These are phyloP conservation scores for Agrotis ipsilon DNA, from an alignment of 2,888 invertebrate species.

Conservation along the genomic window DNA sequence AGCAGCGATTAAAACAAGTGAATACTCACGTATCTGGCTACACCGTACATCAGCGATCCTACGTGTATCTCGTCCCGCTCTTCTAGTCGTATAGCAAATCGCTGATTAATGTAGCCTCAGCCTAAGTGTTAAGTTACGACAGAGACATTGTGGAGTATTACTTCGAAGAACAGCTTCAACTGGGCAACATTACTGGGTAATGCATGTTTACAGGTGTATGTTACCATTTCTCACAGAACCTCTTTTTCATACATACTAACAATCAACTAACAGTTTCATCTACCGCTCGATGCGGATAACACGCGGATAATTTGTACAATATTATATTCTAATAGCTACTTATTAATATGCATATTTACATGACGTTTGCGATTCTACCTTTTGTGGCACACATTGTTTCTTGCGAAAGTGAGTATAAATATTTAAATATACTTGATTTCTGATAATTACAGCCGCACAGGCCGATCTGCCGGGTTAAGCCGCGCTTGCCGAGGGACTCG, in stretches of 20 bases:
- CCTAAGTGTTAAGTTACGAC: conserved; percentile 13
- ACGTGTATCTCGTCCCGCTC: too few species aligned
- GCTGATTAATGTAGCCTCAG: too few species aligned
- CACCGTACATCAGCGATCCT: too few species aligned
- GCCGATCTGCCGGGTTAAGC: too few species aligned
- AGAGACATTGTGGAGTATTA: conserved; percentile 1
- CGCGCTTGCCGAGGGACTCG: too few species aligned
- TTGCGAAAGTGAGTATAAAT: conserved; percentile 62
- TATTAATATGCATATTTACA: conserved; percentile 54
- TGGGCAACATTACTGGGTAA: conserved; percentile 39
- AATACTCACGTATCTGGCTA: too few species aligned
- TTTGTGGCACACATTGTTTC: conserved; percentile 44
- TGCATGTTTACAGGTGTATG: conserved; percentile 41
- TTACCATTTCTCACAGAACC: conserved; percentile 36
- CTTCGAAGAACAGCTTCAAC: conserved; percentile 40
- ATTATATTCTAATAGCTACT: conserved; percentile 7
- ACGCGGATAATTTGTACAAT: conserved; percentile 21
- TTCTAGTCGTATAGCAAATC: too few species aligned
- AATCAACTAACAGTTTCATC: conserved; percentile 34
- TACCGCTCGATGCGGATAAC: conserved; percentile 8
- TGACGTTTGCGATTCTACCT: conserved; percentile 51
- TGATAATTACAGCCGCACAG: too few species aligned
- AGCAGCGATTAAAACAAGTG: too few species aligned
- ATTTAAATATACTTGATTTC: too few species aligned
- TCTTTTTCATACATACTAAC: conserved; percentile 12